Evolutionary conservation across 2,888 invertebrate genomes (phyloP), one percentile per base, ranked within the genome.

Genomic region (Agrochola macilenta): DNA sequence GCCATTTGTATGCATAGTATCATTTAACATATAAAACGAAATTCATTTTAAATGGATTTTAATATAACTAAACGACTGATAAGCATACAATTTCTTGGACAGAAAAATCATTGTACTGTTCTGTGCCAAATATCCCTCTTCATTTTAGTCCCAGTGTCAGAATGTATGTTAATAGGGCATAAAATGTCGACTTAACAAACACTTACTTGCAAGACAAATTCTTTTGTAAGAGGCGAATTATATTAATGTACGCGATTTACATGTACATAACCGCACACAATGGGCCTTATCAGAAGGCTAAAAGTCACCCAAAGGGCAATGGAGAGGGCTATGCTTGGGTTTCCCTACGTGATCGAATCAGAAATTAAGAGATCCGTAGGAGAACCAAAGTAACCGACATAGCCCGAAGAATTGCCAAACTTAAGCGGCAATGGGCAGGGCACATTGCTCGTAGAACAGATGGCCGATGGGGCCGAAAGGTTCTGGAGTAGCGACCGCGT

Each of bases 91-190:
- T 69, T 68, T 63, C 14, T 14, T 64, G 26, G 39, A 39, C 1
- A 78, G 14, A 8, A 35, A n/a, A 52, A 52, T 39, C 26, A 17
- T 61, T 30, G 43, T 57, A 46, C 17, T 12, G 26, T 46, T 64
- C 35, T 52, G 64, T 80, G 80, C 63, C 81, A 79, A 79, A 80
- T 65, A 3, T 69, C n/a, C 35, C 23, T 20, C 35, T 69, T 60
- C 3, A 60, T 11, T 70, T 54, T 0, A 72, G 20, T 17, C 1
- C n/a, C 30, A 57, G 46, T 54, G 2, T 46, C n/a, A 43, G 11
- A 30, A 58, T 35, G 39, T 81, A 78, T 81, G 83, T 74, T 81
- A 78, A 83, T 81, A 60, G 66, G 74, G 20, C 35, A 71, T 81
- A 70, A 68, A 83, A 63, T 60, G 68, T 58, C 39, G 61, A 63